Base-by-base conservation (phyloP, 2,888 invertebrate genomes). In the Podabrus alpinus region DNA sequence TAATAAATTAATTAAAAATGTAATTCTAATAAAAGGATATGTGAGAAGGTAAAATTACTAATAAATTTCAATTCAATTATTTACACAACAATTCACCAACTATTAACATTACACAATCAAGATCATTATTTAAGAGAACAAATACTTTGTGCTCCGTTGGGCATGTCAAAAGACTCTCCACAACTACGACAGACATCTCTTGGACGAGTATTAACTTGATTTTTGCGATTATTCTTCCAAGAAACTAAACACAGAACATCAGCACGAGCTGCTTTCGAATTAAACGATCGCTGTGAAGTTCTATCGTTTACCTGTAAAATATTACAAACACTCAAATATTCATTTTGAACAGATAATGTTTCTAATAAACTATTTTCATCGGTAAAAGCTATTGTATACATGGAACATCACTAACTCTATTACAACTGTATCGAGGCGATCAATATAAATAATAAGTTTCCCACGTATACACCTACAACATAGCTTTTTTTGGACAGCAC, bases 201-300 rank as follows among this genome's bases (percentile, higher is more conserved):
- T 16, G 81, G 80, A 19, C 80, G 80, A 16, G 78, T 69, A 11
- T 72, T 45, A 25, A 76, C 72, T 45, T 73, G 25, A 9, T 67
- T 73, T 21, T 77, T 76, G 11, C 79, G 78, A 0, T 81, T 77
- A 68, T 83, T 85, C 77, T 83, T 85, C 85, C 85, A 85, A 3
- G 84, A 84, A 1, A 86, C 85, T 16, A 83, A 78, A 73, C 84
- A 85, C 3, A 85, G 82, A 7, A 85, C 83, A 69, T 84, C 83
- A 62, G 15, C 71, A 15, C 78, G 82, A 64, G 77, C 78, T 15
- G 61, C 73, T 29, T 59, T 80, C 77, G 21, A 76, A 60, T 79
- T 81, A 61, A 77, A 75, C n/a, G 74, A 71, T 9, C 77, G 77
- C 69, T 79, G 81, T 9, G 81, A 81, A 24, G 70, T 74, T 71